Conservation (phyloP, 2,797 vertebrate species). For the Oryzias dopingdopingensis region DNA sequence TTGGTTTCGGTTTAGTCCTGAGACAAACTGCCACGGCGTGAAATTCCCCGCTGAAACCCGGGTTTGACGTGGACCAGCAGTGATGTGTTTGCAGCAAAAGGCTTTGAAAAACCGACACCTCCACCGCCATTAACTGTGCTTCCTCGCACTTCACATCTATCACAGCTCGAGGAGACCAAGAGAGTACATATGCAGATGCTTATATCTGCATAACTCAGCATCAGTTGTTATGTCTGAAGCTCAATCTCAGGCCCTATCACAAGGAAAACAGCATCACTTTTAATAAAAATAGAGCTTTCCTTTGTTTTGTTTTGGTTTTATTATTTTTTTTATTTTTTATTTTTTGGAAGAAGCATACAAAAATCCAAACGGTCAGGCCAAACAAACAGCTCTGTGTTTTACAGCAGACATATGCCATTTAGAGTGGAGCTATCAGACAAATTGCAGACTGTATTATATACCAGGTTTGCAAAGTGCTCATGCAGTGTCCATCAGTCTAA, state of each 20-base stretch:
- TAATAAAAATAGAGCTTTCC: not conserved
- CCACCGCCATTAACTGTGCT: slow-evolving; percentile 28
- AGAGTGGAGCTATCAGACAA: slow-evolving; percentile 35
- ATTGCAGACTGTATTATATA: slow-evolving; percentile 21
- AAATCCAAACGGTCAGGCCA: slow-evolving; percentile 7
- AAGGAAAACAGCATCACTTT: slow-evolving; percentile 15
- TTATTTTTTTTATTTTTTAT: no score
- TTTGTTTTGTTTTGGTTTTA: no score
- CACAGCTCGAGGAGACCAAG: slow-evolving; percentile 13
- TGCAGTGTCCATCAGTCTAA: slow-evolving; percentile 46
- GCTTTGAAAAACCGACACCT: slow-evolving; percentile 38
- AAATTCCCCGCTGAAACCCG: slow-evolving; percentile 48
- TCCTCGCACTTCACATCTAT: slow-evolving; percentile 25
- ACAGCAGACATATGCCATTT: slow-evolving; percentile 17
- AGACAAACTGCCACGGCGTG: slow-evolving; percentile 45
- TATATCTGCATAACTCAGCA: slow-evolving; percentile 6
- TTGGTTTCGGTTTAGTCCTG: slow-evolving; percentile 41
- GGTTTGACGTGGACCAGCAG: slow-evolving; percentile 36
- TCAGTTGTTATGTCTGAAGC: slow-evolving; percentile 16
- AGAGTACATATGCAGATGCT: slow-evolving; percentile 5
- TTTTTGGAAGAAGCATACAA: not conserved
- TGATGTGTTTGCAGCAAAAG: slow-evolving; percentile 32
- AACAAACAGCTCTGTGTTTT: slow-evolving; percentile 19
- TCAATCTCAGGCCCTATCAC: not conserved
- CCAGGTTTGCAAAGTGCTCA: slow-evolving; percentile 25